phyloP scores from a whole-genome alignment of 1,140 invertebrate species.

The Aleiodes sp. region DNA sequence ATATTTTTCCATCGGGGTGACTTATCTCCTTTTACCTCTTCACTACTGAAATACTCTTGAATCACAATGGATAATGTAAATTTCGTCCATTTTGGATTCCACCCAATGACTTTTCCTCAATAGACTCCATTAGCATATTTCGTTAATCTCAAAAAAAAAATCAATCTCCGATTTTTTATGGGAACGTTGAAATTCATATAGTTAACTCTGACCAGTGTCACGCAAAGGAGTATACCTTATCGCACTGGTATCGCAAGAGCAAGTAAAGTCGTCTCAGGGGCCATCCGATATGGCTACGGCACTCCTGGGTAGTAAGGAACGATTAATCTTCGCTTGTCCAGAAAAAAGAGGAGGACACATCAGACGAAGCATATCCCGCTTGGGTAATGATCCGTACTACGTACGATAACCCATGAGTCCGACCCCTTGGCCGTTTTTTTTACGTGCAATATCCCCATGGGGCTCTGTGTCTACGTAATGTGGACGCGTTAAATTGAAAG shows the following conservation, averaged over 20 bases:
- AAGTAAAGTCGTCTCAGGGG: slow-evolving; percentile 18
- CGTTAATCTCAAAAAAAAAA: background rate
- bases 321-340: slow-evolving; percentile 56
- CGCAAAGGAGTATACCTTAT: background rate
- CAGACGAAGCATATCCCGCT: slow-evolving; percentile 23
- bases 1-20: no score
- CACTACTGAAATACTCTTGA: no score
- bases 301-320: slow-evolving; percentile 38
- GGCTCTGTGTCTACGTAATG: slow-evolving; percentile 16
- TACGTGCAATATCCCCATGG: slow-evolving; percentile 23
- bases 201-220: background rate
- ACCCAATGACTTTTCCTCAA: background rate
- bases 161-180: background rate
- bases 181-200: background rate
- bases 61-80: no score
- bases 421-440: slow-evolving; percentile 15
- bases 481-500: background rate
- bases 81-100: no score
- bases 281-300: background rate
- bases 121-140: background rate
- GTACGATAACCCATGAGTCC: slow-evolving; percentile 53
- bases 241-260: background rate
- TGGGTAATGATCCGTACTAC: slow-evolving; percentile 61
- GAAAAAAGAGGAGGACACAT: slow-evolving; percentile 30
- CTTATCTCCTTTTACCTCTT: no score